Conservation (phyloP, 2,888 invertebrate genomes). For the Pyrrhopygopsis socrates region DNA sequence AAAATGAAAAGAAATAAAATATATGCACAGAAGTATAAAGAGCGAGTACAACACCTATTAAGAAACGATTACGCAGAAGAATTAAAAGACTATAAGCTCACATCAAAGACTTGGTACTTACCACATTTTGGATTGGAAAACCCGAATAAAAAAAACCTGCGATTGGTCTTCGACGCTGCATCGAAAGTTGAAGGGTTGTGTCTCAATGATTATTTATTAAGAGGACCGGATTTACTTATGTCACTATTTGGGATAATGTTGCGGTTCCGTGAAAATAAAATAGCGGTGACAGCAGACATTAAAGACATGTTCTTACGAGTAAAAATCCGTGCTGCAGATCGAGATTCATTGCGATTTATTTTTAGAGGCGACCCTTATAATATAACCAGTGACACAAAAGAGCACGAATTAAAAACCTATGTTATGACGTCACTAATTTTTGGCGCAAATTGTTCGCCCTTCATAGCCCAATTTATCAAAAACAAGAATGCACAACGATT, state of each 20-base stretch:
- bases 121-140: constrained; percentile 74
- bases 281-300: constrained; percentile 76
- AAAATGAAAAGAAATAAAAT: not conserved
- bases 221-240: constrained; percentile 79
- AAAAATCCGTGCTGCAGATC: constrained; percentile 60
- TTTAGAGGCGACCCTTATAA: not conserved
- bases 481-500: constrained; percentile 60
- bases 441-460: constrained; percentile 63
- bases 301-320: constrained; percentile 73
- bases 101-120: constrained; percentile 82
- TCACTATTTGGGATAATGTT: constrained; percentile 86
- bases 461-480: constrained; percentile 72
- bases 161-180: constrained; percentile 80
- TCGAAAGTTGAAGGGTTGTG: constrained; percentile 46
- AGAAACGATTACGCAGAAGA: constrained; percentile 75
- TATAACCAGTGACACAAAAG: not conserved
- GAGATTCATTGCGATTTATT: constrained; percentile 51
- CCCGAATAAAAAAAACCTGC: constrained; percentile 77
- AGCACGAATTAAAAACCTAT: constrained; percentile 4
- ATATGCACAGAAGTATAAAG: constrained; percentile 66
- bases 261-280: constrained; percentile 87
- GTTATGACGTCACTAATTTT: constrained; percentile 57
- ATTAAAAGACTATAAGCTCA: not conserved
- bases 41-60: constrained; percentile 79
- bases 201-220: constrained; percentile 80